A percentile compares a stretch with the other conserved stretches of the same genome.
phyloP scores from a whole-genome alignment of 2,113 vertebrate genomes.

The Antigone vipio region DNA sequence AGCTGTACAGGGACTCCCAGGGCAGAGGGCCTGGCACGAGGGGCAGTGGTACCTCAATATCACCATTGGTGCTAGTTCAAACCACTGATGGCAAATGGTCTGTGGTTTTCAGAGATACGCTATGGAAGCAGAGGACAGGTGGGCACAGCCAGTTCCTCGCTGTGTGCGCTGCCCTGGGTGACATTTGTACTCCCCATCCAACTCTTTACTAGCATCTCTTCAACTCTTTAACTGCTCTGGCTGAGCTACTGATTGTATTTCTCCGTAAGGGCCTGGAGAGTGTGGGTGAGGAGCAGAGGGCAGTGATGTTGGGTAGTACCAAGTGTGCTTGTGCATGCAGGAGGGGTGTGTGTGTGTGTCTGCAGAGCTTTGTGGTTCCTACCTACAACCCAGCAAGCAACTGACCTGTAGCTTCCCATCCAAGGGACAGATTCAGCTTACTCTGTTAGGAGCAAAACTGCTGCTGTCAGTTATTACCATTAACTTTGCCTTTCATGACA shows the following conservation, averaged over 20 bases:
- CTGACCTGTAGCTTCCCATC: not conserved
- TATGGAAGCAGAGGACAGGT: not conserved
- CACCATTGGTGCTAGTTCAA: not conserved
- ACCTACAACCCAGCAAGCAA: not conserved
- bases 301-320: not conserved
- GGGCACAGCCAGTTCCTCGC: not conserved
- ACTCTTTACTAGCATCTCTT: not conserved
- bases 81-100: not conserved
- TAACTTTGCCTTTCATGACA: not conserved
- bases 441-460: not conserved
- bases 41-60: not conserved
- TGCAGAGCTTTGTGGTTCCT: not conserved
- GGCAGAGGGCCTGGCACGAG: not conserved
- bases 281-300: not conserved
- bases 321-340: fast-evolving
- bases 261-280: not conserved
- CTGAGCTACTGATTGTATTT: not conserved
- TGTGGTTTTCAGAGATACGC: not conserved
- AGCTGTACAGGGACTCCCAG: not conserved
- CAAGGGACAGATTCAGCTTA: not conserved
- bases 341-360: not conserved
- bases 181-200: not conserved
- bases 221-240: not conserved
- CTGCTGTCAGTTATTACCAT: not conserved
- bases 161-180: not conserved